Base-by-base conservation (phyloP, 2,113 vertebrate genomes). In the Ochotona princeps region DNA sequence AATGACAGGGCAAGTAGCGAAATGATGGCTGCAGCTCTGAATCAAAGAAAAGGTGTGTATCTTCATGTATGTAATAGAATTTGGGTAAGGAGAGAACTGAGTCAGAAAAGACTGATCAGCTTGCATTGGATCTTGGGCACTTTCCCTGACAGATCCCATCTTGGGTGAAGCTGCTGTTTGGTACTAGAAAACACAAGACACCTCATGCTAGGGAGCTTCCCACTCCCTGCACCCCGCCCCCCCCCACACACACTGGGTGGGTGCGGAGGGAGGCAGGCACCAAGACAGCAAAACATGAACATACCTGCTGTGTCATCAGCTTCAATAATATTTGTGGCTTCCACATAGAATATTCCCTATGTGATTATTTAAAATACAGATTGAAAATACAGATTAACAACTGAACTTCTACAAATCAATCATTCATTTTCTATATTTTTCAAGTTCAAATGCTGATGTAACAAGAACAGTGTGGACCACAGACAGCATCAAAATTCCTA, bases 31-130 rank as follows among this genome's bases (percentile, higher is more conserved):
- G 51, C 66, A 79, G 2, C 18, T 8, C 30, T 78, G 44, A 44
- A 86, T 81, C 63, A 94, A 67, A 89, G 66, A 75, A 93, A 88
- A 72, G 65, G 17, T 70, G 15, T 66, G 49, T 49, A 54, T 70
- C 47, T 92, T 85, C 20, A 25, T 12, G 4, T 83, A 32, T 70
- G 21, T 79, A 79, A 35, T 5, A 87, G 32, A 79, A 21, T 32
- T 30, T 78, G 47, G 21, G 15, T 51, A 63, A 80, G 12, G 23
- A 85, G 8, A 89, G 20, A 88, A 92, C 2, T 38, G 23, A 73
- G 28, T 35, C 21, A n/a, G 60, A 23, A 51, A 79, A 70, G 20
- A 83, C 15, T 67, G 8, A 73, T 69, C 74, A 81, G 89, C 65
- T 91, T 92, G 80, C 74, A 70, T 65, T 38, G 35, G 21, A 5